These are phyloP conservation scores for Mayetiola destructor DNA, from an alignment of 2,888 invertebrate species.

Conservation along the genomic window DNA sequence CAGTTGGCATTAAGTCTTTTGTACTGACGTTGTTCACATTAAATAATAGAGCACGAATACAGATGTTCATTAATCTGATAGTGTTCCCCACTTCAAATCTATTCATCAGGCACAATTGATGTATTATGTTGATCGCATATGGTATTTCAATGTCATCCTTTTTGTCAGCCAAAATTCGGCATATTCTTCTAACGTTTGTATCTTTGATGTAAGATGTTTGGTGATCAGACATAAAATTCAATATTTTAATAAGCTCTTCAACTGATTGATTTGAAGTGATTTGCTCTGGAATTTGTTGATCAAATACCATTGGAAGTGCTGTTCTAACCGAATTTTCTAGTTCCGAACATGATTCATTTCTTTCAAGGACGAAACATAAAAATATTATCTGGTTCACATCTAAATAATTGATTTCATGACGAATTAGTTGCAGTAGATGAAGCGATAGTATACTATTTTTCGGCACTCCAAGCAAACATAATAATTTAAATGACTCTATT, in stretches of 20 bases:
- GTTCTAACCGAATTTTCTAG: background rate
- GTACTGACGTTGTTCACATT: background rate
- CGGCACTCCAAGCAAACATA: background rate
- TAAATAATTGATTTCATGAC: slow-evolving; percentile 5
- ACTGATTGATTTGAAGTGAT: background rate
- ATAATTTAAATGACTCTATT: background rate
- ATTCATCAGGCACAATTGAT: background rate
- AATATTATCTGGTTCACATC: slow-evolving; percentile 1
- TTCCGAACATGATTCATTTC: slow-evolving; percentile 1
- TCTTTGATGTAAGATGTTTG: background rate
- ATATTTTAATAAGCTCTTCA: background rate
- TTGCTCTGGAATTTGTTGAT: background rate
- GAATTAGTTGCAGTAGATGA: background rate
- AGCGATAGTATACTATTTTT: background rate
- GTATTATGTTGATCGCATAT: background rate
- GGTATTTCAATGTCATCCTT: background rate
- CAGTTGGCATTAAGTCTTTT: background rate
- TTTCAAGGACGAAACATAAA: background rate
- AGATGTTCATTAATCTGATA: background rate
- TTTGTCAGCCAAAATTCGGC: background rate
- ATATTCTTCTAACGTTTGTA: background rate
- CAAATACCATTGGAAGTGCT: background rate
- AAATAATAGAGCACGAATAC: background rate
- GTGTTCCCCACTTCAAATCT: background rate
- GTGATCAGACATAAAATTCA: background rate